phyloP scores from a whole-genome alignment of 2,888 invertebrate species.

The Caprella mutica region DNA sequence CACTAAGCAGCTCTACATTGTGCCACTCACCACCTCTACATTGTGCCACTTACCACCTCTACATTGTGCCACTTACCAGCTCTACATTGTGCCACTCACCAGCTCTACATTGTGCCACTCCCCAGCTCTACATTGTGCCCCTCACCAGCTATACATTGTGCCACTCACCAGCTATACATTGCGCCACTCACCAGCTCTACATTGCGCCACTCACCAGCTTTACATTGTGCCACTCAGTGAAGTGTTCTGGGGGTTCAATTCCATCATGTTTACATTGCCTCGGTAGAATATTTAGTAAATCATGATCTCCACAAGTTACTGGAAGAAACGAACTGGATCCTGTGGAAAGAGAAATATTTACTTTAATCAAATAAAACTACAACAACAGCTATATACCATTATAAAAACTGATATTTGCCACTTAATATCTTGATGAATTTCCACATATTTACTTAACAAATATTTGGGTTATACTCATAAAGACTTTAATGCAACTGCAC shows the following conservation, averaged over 20 bases:
- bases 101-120: background rate
- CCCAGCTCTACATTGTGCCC: background rate
- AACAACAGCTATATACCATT: too few species aligned
- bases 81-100: background rate
- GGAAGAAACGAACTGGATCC: too few species aligned
- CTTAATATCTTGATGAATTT: too few species aligned
- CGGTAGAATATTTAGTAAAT: conserved; percentile 46
- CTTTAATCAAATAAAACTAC: too few species aligned
- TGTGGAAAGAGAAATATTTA: too few species aligned
- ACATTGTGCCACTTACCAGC: background rate
- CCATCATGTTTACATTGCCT: conserved; percentile 43
- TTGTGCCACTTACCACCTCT: background rate
- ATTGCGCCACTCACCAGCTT: conserved; percentile 41
- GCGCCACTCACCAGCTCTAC: too few species aligned
- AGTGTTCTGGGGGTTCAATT: conserved; percentile 41
- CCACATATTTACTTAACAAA: background rate
- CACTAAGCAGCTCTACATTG: background rate
- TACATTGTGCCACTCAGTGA: conserved; percentile 49
- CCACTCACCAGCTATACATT: background rate
- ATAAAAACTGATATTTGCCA: too few species aligned
- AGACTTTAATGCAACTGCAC: too few species aligned
- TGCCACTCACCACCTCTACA: background rate
- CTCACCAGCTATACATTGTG: background rate
- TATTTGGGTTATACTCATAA: background rate
- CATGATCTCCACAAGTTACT: conserved; percentile 54